Conservation (phyloP, 2,888 invertebrate genomes). For the Euzophera pinguis region DNA sequence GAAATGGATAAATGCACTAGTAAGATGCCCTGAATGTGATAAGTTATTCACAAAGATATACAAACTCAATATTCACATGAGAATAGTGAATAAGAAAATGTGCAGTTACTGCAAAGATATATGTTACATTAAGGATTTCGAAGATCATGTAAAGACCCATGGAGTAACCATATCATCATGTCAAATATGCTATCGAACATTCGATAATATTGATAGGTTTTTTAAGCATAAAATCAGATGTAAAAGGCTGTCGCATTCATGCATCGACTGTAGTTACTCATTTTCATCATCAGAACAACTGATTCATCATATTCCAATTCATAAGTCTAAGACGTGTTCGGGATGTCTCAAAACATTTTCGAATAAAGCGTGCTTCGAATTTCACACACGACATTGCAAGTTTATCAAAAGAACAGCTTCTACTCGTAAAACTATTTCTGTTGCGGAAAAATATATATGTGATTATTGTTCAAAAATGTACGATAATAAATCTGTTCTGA, state of each 20-base stretch:
- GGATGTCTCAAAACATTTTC: constrained; percentile 37
- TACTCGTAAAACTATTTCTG: background rate
- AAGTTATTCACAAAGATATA: constrained; percentile 23
- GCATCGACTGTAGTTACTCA: constrained; percentile 36
- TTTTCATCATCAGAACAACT: constrained; percentile 29
- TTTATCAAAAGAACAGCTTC: background rate
- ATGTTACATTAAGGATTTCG: constrained; percentile 25
- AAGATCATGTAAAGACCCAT: constrained; percentile 31
- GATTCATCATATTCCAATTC: constrained; percentile 33
- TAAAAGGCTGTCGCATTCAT: constrained; percentile 25
- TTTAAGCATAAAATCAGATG: constrained; percentile 25
- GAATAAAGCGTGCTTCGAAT: constrained; percentile 35
- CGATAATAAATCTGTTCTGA: constrained; percentile 28
- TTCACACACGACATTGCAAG: constrained; percentile 33
- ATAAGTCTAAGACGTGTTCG: constrained; percentile 30
- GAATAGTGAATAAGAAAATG: constrained; percentile 30
- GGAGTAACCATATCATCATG: constrained; percentile 28
- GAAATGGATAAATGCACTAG: constrained; percentile 8
- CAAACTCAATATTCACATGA: constrained; percentile 38
- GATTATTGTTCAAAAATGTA: constrained; percentile 44
- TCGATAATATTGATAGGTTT: constrained; percentile 24
- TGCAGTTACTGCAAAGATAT: constrained; percentile 37
- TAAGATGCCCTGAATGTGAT: constrained; percentile 40
- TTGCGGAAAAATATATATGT: constrained; percentile 32
- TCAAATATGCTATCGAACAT: constrained; percentile 31